Conservation (phyloP, 2,888 invertebrate species). For the Nemotelus pantherinus region DNA sequence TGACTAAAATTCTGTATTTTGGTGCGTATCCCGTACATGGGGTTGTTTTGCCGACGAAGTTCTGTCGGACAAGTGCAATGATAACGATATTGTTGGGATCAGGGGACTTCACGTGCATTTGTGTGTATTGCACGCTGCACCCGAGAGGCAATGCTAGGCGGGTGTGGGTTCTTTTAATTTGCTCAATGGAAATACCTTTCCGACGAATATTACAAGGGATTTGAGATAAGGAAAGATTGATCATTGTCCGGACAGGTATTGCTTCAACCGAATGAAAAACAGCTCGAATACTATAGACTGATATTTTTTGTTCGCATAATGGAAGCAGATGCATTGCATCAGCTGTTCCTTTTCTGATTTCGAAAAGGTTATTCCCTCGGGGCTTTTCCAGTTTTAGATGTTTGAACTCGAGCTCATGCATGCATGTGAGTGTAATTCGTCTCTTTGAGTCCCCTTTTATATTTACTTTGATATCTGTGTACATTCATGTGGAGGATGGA, state of each 20-base stretch:
- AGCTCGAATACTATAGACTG: conserved; percentile 13
- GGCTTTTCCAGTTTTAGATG: conserved; percentile 14
- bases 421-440: background rate
- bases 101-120: conserved; percentile 14
- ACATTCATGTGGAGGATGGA: background rate
- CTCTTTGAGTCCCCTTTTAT: background rate
- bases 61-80: background rate
- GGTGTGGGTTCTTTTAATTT: conserved; percentile 39
- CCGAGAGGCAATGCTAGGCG: conserved; percentile 9
- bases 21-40: too few species aligned
- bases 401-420: background rate
- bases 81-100: conserved; percentile 1
- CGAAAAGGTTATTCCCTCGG: conserved; percentile 27
- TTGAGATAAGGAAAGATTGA: conserved; percentile 41
- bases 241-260: conserved; percentile 41
- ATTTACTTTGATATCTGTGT: background rate
- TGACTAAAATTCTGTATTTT: too few species aligned
- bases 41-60: too few species aligned
- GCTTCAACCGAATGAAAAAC: conserved; percentile 34
- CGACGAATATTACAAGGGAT: conserved; percentile 32
- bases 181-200: conserved; percentile 39
- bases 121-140: background rate
- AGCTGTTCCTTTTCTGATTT: conserved; percentile 33
- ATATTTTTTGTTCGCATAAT: conserved; percentile 15
- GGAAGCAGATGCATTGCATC: conserved; percentile 39